A percentile compares a stretch with the other conserved stretches of the same genome.
Conservation (phyloP, 2,797 vertebrate genomes). For the Numenius phaeopus region DNA sequence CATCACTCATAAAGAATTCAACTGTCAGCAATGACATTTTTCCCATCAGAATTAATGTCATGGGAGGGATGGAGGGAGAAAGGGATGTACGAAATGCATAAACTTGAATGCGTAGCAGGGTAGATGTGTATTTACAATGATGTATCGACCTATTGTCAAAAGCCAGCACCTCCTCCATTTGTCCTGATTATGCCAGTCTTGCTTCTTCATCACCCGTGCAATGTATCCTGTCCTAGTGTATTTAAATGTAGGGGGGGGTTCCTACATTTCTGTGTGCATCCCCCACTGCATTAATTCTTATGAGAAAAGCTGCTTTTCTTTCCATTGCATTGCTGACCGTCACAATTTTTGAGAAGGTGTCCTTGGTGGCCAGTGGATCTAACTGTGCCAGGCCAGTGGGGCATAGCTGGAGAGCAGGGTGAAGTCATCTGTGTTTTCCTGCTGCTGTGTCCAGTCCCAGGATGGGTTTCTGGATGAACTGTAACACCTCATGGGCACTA, state of each 20-base stretch:
- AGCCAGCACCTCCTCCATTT: background rate
- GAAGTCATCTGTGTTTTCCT: background rate
- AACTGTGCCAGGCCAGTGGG: background rate
- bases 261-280: background rate
- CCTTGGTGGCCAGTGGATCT: background rate
- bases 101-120: background rate
- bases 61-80: background rate
- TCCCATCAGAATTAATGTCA: background rate
- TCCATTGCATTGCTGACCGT: background rate
- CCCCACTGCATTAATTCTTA: background rate
- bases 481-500: background rate
- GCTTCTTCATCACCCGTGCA: background rate
- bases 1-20: background rate
- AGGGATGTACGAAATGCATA: background rate
- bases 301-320: background rate
- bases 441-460: background rate
- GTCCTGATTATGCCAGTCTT: background rate
- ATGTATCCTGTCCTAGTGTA: background rate
- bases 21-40: background rate
- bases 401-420: background rate
- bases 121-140: background rate
- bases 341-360: background rate
- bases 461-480: background rate
- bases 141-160: background rate
- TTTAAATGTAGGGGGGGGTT: background rate